Evolutionary conservation across 92 coral and sea anemone species (phyloP).

Genomic region (Chrysogorgia sp.): DNA sequence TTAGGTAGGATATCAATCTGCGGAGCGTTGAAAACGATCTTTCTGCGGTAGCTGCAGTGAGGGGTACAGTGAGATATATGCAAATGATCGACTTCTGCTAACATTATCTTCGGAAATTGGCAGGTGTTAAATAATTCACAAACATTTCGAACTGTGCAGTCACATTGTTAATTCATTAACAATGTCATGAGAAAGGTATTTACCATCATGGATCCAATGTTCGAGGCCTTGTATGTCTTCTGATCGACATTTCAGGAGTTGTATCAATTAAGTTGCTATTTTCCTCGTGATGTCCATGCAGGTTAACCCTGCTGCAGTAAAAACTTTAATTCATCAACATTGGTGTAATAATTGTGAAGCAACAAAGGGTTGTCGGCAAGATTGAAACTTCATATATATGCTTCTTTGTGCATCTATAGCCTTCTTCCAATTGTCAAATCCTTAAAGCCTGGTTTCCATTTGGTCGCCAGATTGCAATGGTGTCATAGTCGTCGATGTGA

Average conservation of each 20-base stretch:
- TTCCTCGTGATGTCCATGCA: constrained; percentile 2
- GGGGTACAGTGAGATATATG: constrained; percentile 17
- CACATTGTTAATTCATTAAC: neutral
- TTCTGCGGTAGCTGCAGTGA: neutral
- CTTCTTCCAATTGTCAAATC: constrained; percentile 5
- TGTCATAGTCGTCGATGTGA: no score
- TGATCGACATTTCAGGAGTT: no score
- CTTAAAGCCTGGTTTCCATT: no score
- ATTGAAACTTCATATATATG: neutral
- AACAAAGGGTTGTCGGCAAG: neutral
- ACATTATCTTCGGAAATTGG: neutral
- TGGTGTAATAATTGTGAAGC: neutral
- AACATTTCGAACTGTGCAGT: constrained; percentile 8
- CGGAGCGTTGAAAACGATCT: neutral
- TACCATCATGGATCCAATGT: neutral
- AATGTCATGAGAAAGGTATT: constrained; percentile 3
- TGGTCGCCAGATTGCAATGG: no score
- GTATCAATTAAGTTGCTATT: neutral
- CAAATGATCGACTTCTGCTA: constrained; percentile 15
- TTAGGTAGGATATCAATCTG: constrained; percentile 6
- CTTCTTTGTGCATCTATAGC: neutral
- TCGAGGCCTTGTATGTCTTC: no score
- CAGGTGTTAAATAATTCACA: constrained; percentile 11
- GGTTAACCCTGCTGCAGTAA: neutral
- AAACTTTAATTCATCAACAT: neutral